Evolutionary conservation across 2,888 invertebrate genomes (phyloP).

Genomic region (Pyrrhosoma nymphula): DNA sequence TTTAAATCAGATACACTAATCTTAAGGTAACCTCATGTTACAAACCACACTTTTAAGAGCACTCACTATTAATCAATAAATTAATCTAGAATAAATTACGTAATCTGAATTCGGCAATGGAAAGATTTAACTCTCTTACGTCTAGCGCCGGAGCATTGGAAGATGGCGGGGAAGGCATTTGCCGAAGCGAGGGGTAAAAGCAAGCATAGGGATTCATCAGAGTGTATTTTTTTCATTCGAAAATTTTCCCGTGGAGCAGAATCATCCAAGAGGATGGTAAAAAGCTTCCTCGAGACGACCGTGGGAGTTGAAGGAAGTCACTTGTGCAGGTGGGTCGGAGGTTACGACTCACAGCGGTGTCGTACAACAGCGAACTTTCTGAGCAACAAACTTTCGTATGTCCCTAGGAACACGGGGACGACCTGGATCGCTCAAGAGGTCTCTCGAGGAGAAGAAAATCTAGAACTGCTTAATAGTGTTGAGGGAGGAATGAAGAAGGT

Average conservation of each 20-base stretch:
- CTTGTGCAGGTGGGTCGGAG: neutral
- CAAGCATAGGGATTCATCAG: neutral
- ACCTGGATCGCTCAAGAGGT: neutral
- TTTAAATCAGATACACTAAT: too few species aligned
- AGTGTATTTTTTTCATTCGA: neutral
- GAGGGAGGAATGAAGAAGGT: neutral
- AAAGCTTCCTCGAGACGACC: neutral
- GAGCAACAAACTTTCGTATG: neutral
- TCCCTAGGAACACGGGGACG: neutral
- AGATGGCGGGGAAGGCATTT: neutral
- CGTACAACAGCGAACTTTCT: neutral
- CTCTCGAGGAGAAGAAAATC: neutral
- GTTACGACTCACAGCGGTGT: conserved; percentile 2
- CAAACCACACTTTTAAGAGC: too few species aligned
- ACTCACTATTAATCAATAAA: too few species aligned
- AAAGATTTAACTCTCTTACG: too few species aligned
- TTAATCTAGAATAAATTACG: too few species aligned
- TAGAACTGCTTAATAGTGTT: neutral
- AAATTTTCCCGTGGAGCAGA: neutral
- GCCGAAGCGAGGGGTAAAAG: neutral
- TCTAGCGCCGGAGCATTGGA: too few species aligned
- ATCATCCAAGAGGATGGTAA: neutral
- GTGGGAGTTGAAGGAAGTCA: neutral
- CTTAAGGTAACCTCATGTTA: too few species aligned
- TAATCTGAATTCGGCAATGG: too few species aligned